These are phyloP conservation scores for Seira ritae DNA, from an alignment of 2,888 invertebrate genomes.

Conservation along the genomic window DNA sequence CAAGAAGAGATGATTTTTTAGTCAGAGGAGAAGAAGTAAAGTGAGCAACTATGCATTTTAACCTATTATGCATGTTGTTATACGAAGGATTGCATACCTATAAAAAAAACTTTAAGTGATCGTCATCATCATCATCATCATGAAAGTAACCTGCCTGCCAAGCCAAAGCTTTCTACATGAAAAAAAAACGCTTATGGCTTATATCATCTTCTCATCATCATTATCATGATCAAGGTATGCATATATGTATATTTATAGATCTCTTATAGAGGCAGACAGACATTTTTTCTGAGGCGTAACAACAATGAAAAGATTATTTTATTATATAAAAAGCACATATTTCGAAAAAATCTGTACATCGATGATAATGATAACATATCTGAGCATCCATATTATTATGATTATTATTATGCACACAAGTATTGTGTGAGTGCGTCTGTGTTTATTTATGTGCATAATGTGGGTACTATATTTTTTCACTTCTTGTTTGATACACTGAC, in stretches of 20 bases:
- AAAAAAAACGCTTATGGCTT: constrained; percentile 13
- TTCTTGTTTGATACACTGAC: neutral
- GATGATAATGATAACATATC: constrained; percentile 36
- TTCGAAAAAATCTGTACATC: constrained; percentile 12
- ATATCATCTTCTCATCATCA: constrained; percentile 15
- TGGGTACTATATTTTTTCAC: constrained; percentile 16
- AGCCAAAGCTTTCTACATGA: constrained; percentile 30
- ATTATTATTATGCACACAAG: neutral
- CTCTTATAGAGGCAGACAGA: constrained; percentile 5
- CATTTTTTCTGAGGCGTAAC: constrained; percentile 11
- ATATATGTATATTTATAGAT: constrained; percentile 19
- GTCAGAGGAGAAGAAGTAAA: neutral
- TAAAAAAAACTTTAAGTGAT: constrained; percentile 37
- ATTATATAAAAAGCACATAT: constrained; percentile 38
- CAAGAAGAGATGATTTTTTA: constrained; percentile 50
- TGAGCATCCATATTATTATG: constrained; percentile 25
- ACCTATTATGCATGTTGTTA: constrained; percentile 40
- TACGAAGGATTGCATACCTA: constrained; percentile 25
- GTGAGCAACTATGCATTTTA: constrained; percentile 31
- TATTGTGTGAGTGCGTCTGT: neutral
- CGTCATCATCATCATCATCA: constrained; percentile 40
- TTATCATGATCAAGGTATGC: constrained; percentile 15
- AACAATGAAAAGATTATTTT: constrained; percentile 37
- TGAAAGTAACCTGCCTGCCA: constrained; percentile 52
- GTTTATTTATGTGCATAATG: constrained; percentile 63